Evolutionary conservation across 2,888 invertebrate species (phyloP), one percentile per base, ranked within the genome.

Genomic region (Melangyna quadrimaculata): DNA sequence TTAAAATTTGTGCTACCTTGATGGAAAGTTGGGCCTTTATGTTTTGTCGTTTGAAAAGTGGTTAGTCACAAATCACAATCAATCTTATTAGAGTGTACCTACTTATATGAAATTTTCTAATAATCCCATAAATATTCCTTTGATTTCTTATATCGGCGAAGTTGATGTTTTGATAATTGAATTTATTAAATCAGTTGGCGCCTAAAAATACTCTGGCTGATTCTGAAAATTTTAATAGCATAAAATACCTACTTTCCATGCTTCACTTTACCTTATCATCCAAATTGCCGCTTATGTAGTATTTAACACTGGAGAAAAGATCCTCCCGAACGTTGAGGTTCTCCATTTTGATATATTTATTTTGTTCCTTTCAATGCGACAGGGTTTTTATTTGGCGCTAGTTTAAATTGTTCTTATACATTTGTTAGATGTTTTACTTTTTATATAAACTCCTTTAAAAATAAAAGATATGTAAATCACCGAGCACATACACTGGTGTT

Each of bases 281-380:
- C 89, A 96, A 94, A 92, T 96, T 95, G 88, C 97, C 97, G 91
- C 95, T 96, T 89, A 96, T 93, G 93, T 95, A 97, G 93, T 95
- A 97, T 91, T 96, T 96, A 89, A 97, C 95, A 93, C 95, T 95
- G 92, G 95, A 95, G 92, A 97, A 97, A 89, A 97, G 88, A 89
- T 90, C 91, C 71, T 92, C 91, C 88, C 90, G 91, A 71, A 92
- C 89, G 88, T 90, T 90, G 53, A 91, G 87, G 87, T 90, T 90
- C 88, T 91, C 92, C 90, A 92, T 91, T 88, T 88, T 43, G 17
- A 27, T 43, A 5, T 55, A 29, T 43, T 29, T 37, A 43, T 10
- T 6, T 61, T 67, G 61, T 37, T 67, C 22, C 43, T 45, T 59
- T 67, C 43, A 40, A 53, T 63, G 51, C 43, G 10, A 53, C 51